Evolutionary conservation across 2,113 vertebrate genomes (phyloP).

Genomic region (Uria lomvia): DNA sequence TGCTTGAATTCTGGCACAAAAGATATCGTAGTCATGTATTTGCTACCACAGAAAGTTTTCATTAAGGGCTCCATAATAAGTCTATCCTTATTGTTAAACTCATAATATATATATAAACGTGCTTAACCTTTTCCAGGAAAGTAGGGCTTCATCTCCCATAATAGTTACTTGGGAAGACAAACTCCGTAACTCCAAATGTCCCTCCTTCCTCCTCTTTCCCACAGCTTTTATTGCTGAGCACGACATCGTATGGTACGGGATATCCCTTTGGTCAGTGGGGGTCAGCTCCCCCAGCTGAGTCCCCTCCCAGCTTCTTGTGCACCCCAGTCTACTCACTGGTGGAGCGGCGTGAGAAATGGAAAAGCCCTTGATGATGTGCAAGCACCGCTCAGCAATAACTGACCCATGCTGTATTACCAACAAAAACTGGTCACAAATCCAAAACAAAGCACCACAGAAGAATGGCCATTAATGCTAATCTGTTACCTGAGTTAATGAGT

Average conservation of each 20-base stretch:
- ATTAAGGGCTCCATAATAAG: not conserved
- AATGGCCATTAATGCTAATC: not conserved
- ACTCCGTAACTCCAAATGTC: fast-evolving
- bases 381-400: not conserved
- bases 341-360: not conserved
- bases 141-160: not conserved
- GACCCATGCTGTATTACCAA: not conserved
- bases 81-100: not conserved
- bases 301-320: not conserved
- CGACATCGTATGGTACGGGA: fast-evolving
- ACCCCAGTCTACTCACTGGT: not conserved
- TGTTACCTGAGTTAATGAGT: not conserved
- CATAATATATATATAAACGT: too few species aligned
- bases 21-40: not conserved
- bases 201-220: not conserved
- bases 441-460: not conserved
- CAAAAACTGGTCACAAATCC: not conserved
- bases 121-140: not conserved
- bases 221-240: not conserved
- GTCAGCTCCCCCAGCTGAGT: not conserved
- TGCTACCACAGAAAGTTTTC: not conserved
- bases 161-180: not conserved
- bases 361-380: not conserved
- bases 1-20: not conserved
- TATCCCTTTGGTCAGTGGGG: not conserved